phyloP scores from a whole-genome alignment of 2,888 invertebrate species.

The Euplexia lucipara region DNA sequence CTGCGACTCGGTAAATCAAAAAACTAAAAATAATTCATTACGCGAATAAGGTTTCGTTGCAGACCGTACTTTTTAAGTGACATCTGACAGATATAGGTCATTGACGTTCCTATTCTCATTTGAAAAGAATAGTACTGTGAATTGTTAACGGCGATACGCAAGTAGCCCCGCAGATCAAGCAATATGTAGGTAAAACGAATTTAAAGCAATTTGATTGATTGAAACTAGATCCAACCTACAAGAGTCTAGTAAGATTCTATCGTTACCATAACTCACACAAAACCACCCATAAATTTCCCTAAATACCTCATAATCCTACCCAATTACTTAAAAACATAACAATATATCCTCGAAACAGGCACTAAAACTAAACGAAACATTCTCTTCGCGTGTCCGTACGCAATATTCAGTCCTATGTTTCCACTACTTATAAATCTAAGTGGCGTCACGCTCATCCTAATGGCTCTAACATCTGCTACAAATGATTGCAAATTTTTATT shows the following conservation, averaged over 20 bases:
- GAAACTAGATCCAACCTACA: neutral
- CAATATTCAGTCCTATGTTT: slow-evolving; percentile 38
- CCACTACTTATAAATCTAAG: slow-evolving; percentile 44
- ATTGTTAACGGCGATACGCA: too few species aligned
- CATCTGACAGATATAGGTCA: too few species aligned
- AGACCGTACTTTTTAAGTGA: too few species aligned
- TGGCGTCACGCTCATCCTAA: slow-evolving; percentile 71
- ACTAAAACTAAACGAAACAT: slow-evolving; percentile 44
- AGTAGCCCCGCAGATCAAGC: too few species aligned
- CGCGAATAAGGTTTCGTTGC: too few species aligned
- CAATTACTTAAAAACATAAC: slow-evolving; percentile 51
- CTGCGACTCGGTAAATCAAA: too few species aligned
- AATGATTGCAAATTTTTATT: slow-evolving; percentile 79
- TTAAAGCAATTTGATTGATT: too few species aligned
- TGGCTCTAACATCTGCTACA: slow-evolving; percentile 74
- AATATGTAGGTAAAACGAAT: too few species aligned
- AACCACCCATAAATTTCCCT: slow-evolving; percentile 21
- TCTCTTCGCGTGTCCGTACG: slow-evolving; percentile 41
- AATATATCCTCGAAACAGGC: slow-evolving; percentile 42
- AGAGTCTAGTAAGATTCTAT: slow-evolving; percentile 6
- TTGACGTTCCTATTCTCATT: too few species aligned
- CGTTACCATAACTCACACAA: slow-evolving; percentile 32
- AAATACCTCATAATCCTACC: slow-evolving; percentile 39
- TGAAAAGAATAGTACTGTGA: too few species aligned
- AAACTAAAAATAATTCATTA: too few species aligned